Percentiles rank a stretch among this genome's conserved stretches.
Evolutionary conservation across 2,797 vertebrate genomes (phyloP).

Genomic region (Philypnodon macrostomus): DNA sequence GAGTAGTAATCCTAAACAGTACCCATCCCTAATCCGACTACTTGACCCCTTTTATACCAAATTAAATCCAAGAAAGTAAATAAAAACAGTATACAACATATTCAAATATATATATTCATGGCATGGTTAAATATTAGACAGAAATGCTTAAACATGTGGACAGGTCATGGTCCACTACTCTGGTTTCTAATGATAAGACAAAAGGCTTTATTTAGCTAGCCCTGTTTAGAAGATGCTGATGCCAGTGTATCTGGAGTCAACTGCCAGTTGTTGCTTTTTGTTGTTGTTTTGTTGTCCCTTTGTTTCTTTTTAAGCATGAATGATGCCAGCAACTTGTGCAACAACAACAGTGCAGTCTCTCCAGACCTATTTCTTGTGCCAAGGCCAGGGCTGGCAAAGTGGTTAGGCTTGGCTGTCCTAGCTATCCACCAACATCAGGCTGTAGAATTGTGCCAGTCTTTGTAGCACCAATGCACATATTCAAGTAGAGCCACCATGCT

Average conservation of each 20-base stretch:
- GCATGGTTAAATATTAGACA: too few relatives aligned
- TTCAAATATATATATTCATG: too few relatives aligned
- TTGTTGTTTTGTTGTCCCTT: slow-evolving; percentile 7
- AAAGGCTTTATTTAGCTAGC: slow-evolving; percentile 24
- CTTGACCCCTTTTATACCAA: too few relatives aligned
- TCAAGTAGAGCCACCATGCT: slow-evolving; percentile 28
- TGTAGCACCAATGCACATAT: slow-evolving; percentile 44
- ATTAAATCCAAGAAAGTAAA: too few relatives aligned
- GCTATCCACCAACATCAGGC: slow-evolving; percentile 44
- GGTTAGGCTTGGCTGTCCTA: slow-evolving; percentile 38
- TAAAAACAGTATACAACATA: too few relatives aligned
- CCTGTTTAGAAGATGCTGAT: slow-evolving; percentile 25
- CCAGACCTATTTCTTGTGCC: slow-evolving; percentile 45
- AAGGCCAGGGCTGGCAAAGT: slow-evolving; percentile 54
- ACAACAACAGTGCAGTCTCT: slow-evolving; percentile 57
- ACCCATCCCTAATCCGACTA: too few relatives aligned
- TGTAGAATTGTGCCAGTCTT: slow-evolving; percentile 43
- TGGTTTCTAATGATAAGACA: slow-evolving; percentile 9
- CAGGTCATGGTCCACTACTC: neutral
- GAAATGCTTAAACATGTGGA: neutral
- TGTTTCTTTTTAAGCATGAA: slow-evolving; percentile 22
- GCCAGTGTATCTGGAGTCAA: slow-evolving; percentile 32
- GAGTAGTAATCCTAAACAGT: too few relatives aligned
- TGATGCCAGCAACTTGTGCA: slow-evolving; percentile 54
- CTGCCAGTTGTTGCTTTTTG: slow-evolving; percentile 29